phyloP scores from a whole-genome alignment of 2,797 vertebrate species.

The Microhierax caerulescens region DNA sequence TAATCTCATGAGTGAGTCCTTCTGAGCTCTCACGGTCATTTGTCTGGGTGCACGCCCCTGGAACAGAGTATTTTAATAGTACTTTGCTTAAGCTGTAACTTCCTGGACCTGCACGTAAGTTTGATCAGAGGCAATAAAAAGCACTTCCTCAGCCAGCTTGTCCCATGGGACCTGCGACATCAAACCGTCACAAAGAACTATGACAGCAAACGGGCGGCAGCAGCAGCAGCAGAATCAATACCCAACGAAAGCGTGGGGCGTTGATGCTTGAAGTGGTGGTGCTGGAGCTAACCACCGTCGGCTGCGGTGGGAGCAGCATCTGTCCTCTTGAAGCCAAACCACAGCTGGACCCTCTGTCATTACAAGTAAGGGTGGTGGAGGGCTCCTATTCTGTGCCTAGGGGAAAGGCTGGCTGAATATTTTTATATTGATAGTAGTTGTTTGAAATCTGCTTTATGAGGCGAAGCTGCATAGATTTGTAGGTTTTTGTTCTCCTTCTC shows the following conservation, averaged over 20 bases:
- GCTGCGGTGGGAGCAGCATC: fast-evolving
- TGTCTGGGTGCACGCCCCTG: background rate
- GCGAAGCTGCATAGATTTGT: background rate
- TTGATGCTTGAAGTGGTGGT: fast-evolving
- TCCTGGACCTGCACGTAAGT: fast-evolving
- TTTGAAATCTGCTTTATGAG: background rate
- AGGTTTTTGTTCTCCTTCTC: background rate
- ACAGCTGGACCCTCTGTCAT: background rate
- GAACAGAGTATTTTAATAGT: background rate
- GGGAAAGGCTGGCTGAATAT: background rate
- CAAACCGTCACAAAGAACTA: fast-evolving
- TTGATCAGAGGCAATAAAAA: background rate
- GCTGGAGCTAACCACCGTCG: background rate
- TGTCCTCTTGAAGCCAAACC: background rate
- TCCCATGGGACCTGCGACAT: background rate
- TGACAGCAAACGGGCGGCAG: background rate
- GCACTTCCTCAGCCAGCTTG: background rate
- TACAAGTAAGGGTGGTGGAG: fast-evolving
- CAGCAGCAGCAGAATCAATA: background rate
- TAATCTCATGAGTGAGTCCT: background rate
- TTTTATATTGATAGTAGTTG: background rate
- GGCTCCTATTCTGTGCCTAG: background rate
- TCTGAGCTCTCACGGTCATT: background rate
- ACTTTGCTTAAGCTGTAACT: background rate
- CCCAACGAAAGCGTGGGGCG: fast-evolving